Conservation (phyloP, 2,888 invertebrate species). For the Napeogenes sylphis region DNA sequence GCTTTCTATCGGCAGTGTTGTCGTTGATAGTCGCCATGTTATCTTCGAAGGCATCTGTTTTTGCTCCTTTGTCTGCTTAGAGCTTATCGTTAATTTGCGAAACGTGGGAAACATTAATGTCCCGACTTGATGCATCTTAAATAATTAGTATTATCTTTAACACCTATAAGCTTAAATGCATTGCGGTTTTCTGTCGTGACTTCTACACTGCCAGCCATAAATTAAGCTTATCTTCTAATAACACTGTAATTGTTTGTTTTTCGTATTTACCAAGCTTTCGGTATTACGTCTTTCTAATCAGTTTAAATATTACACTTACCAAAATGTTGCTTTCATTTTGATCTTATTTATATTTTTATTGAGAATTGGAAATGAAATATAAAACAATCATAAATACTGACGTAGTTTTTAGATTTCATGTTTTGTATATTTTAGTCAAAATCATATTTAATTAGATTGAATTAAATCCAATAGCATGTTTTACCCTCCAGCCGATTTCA, state of each 20-base stretch:
- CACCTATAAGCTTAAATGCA: constrained; percentile 14
- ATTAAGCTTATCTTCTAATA: neutral
- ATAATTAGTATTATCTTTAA: constrained; percentile 31
- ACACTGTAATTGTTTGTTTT: neutral
- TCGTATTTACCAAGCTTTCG: neutral
- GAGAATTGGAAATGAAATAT: too few species aligned
- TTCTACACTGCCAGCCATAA: neutral
- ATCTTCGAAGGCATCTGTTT: constrained; percentile 51
- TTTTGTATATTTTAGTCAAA: too few species aligned
- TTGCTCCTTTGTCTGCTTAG: constrained; percentile 51
- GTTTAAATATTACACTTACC: neutral
- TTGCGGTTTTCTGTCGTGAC: constrained; percentile 2
- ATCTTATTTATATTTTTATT: too few species aligned
- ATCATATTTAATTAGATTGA: too few species aligned
- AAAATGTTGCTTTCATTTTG: too few species aligned
- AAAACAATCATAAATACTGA: too few species aligned
- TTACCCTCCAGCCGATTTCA: too few species aligned
- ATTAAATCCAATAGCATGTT: too few species aligned
- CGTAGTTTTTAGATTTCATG: too few species aligned
- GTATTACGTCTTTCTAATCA: neutral
- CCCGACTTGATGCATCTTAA: constrained; percentile 30
- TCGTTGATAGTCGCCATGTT: constrained; percentile 48
- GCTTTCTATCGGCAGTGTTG: constrained; percentile 55
- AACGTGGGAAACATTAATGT: constrained; percentile 41
- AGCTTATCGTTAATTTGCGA: constrained; percentile 51